These are phyloP conservation scores for Callyntrura sp. DNA, from an alignment of 2,888 invertebrate genomes.

Conservation along the genomic window DNA sequence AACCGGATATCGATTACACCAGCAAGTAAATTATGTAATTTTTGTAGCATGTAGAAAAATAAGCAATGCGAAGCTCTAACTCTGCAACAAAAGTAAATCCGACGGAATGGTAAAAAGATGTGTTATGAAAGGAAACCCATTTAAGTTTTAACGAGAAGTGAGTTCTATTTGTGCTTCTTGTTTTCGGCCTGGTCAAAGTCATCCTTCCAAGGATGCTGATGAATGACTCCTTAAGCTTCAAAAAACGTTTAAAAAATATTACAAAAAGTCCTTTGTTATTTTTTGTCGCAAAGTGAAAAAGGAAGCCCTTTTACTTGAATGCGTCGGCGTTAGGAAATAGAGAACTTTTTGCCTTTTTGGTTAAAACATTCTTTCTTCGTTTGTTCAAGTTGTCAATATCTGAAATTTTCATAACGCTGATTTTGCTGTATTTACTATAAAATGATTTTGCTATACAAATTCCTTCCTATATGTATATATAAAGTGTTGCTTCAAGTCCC, in stretches of 20 bases:
- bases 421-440: neutral
- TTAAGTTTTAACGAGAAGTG: slow-evolving; percentile 18
- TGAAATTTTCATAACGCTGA: neutral
- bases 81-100: neutral
- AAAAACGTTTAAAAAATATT: slow-evolving; percentile 24
- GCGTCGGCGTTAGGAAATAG: slow-evolving; percentile 70
- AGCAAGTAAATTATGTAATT: neutral
- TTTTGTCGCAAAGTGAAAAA: slow-evolving; percentile 40
- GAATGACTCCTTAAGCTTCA: slow-evolving; percentile 44
- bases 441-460: neutral
- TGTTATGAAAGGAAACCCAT: neutral
- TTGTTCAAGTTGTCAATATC: neutral
- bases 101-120: neutral
- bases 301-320: slow-evolving; percentile 47
- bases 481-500: no score
- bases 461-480: no score
- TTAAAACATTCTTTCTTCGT: slow-evolving; percentile 39
- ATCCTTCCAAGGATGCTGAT: slow-evolving; percentile 8
- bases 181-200: slow-evolving; percentile 10
- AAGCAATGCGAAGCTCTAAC: no score
- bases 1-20: neutral
- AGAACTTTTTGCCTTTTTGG: slow-evolving; percentile 2
- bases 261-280: neutral
- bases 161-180: slow-evolving; percentile 20
- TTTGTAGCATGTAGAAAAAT: no score